phyloP scores from a whole-genome alignment of 2,113 vertebrate species.

The Tauraco erythrolophus region DNA sequence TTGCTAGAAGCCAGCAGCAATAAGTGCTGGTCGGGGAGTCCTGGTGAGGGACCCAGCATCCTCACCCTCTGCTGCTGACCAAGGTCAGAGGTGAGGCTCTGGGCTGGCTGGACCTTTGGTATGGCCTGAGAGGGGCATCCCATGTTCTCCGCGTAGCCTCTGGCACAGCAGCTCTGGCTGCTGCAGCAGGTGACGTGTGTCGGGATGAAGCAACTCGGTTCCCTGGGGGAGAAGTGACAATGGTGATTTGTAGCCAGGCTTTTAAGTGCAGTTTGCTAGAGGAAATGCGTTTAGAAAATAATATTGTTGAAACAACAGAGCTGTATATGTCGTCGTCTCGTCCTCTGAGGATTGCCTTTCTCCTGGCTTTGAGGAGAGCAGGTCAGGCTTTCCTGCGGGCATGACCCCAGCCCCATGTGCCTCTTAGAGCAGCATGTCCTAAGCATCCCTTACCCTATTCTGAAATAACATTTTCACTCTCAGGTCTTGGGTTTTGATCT shows the following conservation, averaged over 20 bases:
- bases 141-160: fast-evolving
- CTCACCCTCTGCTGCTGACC: background rate
- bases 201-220: background rate
- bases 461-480: background rate
- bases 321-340: background rate
- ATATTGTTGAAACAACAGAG: background rate
- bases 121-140: background rate
- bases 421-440: fast-evolving
- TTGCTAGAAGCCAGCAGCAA: background rate
- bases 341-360: background rate
- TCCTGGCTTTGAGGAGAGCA: background rate
- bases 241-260: background rate
- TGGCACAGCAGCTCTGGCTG: background rate
- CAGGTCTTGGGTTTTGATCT: background rate
- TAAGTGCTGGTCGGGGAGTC: background rate
- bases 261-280: background rate
- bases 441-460: background rate
- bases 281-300: background rate
- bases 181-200: background rate
- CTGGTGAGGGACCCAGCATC: background rate
- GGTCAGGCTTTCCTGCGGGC: background rate
- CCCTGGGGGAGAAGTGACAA: background rate
- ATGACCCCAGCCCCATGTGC: fast-evolving
- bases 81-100: fast-evolving
- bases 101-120: background rate